These are phyloP conservation scores for Aspiorhynchus laticeps DNA, from an alignment of 2,113 vertebrate genomes.

Conservation along the genomic window DNA sequence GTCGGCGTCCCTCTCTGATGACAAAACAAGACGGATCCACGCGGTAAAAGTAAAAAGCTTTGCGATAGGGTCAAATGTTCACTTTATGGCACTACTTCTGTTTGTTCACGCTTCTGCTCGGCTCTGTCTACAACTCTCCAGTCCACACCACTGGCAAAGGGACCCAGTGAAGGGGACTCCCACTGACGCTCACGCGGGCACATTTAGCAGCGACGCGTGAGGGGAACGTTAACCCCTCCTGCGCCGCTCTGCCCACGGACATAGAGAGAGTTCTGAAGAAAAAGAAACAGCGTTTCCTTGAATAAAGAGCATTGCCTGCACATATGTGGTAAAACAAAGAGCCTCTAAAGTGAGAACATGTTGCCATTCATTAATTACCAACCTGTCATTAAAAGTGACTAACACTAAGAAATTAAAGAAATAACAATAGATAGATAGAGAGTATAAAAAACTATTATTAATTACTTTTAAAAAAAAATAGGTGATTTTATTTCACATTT, in stretches of 20 bases:
- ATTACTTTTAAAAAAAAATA: not conserved
- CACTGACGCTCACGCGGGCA: constrained; percentile 57
- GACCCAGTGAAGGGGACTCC: constrained; percentile 76
- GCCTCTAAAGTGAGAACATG: not conserved
- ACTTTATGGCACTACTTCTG: constrained; percentile 69
- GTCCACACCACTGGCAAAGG: constrained; percentile 80
- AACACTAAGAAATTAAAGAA: not conserved
- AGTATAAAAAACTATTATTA: too few species aligned
- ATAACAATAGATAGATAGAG: not conserved
- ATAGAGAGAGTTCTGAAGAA: not conserved
- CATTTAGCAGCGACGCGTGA: constrained; percentile 28
- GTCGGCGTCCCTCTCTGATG: constrained; percentile 55
- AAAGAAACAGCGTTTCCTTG: not conserved
- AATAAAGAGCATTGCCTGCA: not conserved
- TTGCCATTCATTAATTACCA: not conserved
- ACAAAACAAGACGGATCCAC: constrained; percentile 56
- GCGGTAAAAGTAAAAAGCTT: constrained; percentile 67
- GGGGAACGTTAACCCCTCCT: constrained; percentile 43
- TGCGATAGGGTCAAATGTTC: constrained; percentile 66
- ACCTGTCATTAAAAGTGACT: not conserved
- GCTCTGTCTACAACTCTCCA: constrained; percentile 56
- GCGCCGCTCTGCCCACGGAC: not conserved
- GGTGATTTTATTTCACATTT: not conserved
- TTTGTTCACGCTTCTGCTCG: constrained; percentile 61
- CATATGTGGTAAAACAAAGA: not conserved